phyloP scores from a whole-genome alignment of 1,140 invertebrate genomes.

The Zaprionus tsacasi region DNA sequence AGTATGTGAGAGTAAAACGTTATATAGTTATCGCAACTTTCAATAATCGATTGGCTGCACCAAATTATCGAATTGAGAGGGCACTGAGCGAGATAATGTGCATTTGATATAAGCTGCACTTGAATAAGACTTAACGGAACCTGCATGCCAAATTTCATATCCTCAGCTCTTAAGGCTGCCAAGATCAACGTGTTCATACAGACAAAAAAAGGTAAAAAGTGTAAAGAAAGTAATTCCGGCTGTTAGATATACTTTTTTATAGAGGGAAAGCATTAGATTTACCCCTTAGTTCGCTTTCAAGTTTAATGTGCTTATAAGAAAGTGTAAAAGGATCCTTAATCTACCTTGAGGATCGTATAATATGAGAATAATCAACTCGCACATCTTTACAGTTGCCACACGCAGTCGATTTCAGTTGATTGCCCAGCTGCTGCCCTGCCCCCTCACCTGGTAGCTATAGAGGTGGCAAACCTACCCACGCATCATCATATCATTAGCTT shows the following conservation, averaged over 20 bases:
- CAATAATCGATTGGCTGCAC: too few species aligned
- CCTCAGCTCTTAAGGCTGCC: background rate
- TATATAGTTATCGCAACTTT: background rate
- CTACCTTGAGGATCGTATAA: background rate
- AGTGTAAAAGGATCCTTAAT: background rate
- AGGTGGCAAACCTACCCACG: too few species aligned
- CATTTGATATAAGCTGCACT: background rate
- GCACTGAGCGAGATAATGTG: background rate
- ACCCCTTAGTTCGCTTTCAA: too few species aligned
- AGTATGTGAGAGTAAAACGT: background rate
- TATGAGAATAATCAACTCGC: background rate
- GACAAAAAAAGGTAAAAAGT: background rate
- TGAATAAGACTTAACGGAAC: background rate
- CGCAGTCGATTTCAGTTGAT: background rate
- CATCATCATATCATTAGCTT: slow-evolving; percentile 4
- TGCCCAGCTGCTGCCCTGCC: background rate
- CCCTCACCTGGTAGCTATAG: too few species aligned
- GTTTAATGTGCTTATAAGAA: background rate
- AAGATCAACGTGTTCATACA: background rate
- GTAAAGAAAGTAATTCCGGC: too few species aligned
- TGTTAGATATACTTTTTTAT: too few species aligned
- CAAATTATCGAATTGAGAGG: background rate
- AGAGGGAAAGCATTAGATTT: too few species aligned
- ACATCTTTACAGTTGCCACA: background rate
- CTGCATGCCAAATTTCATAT: background rate